Evolutionary conservation across 2,888 invertebrate genomes (phyloP).

Genomic region (Thelaira solivaga): DNA sequence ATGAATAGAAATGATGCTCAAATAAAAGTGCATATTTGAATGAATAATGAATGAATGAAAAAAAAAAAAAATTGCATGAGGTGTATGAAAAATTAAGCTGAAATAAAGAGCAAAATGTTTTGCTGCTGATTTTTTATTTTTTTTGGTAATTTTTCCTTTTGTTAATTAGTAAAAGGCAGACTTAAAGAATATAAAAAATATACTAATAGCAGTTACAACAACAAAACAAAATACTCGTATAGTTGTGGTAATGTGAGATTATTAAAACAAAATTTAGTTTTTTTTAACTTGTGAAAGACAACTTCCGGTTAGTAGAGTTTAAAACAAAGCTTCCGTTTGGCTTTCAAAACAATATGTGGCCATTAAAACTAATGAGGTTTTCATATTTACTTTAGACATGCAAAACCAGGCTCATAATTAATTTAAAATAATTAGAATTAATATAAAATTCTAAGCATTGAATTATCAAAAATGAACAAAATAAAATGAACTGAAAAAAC

Average conservation of each 20-base stretch:
- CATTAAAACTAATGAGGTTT: conserved; percentile 10
- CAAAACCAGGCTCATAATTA: not conserved
- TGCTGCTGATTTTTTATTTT: not conserved
- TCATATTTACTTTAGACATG: not conserved
- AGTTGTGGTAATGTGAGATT: not conserved
- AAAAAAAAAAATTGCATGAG: not conserved
- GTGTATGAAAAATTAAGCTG: not conserved
- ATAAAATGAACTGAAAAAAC: not conserved
- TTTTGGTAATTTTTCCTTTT: too few relatives aligned
- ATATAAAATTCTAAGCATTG: not conserved
- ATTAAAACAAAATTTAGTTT: not conserved
- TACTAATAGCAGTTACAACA: too few relatives aligned
- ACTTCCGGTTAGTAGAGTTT: conserved; percentile 4
- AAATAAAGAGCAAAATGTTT: not conserved
- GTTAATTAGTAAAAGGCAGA: not conserved
- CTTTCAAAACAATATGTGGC: conserved; percentile 19
- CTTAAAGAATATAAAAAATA: not conserved
- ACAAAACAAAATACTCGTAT: not conserved
- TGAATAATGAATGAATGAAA: not conserved
- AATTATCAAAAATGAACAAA: conserved; percentile 23
- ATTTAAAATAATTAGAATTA: not conserved
- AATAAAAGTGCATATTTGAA: conserved; percentile 20
- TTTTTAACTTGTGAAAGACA: not conserved
- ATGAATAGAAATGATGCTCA: conserved; percentile 26
- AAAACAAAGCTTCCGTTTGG: not conserved